A percentile compares a stretch with the other conserved stretches of the same genome.
Conservation (phyloP, 1,140 invertebrate genomes). For the Brachionus plicatilis region DNA sequence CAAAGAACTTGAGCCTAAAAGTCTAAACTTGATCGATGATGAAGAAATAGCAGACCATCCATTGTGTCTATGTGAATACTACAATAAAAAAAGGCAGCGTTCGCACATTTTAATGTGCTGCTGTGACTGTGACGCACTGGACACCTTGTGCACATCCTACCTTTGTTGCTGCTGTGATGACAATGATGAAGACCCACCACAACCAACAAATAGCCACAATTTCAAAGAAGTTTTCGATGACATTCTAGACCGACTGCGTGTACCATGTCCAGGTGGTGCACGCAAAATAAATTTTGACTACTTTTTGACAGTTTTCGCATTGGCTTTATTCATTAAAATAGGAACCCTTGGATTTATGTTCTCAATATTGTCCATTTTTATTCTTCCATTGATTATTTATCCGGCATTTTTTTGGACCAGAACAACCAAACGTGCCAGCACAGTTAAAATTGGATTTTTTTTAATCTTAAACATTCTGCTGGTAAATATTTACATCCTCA, state of each 20-base stretch:
- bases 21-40: neutral
- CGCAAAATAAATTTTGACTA: conserved; percentile 6
- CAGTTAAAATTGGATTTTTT: conserved; percentile 7
- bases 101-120: conserved; percentile 32
- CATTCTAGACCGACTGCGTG: neutral
- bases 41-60: neutral
- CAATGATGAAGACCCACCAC: neutral
- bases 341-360: neutral
- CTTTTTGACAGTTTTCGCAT: neutral
- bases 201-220: neutral
- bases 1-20: neutral
- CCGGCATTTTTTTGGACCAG: neutral
- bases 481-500: neutral
- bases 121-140: conserved; percentile 25
- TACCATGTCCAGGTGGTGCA: conserved; percentile 28
- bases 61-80: conserved; percentile 31
- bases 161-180: conserved; percentile 14
- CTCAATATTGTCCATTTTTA: neutral
- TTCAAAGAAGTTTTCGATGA: neutral
- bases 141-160: conserved; percentile 3
- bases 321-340: neutral
- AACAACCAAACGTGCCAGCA: neutral
- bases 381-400: conserved; percentile 8
- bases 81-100: conserved; percentile 10
- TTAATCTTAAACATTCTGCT: neutral